Conservation (phyloP, 2,888 invertebrate genomes). For the Pegoplata infirma region DNA sequence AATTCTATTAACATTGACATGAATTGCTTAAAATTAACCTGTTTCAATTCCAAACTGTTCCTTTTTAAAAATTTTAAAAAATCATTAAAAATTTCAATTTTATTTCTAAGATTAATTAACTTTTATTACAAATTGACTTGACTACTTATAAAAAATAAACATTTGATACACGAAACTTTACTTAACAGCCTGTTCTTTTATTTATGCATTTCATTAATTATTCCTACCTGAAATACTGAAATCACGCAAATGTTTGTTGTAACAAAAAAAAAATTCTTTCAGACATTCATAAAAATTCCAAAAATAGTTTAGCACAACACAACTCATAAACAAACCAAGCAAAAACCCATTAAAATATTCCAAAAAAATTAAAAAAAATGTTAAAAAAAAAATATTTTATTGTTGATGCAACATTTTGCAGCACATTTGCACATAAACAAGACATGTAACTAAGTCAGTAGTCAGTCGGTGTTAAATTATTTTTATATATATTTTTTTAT, state of each 20-base stretch:
- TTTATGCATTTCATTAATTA: not conserved
- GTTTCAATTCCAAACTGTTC: too few relatives aligned
- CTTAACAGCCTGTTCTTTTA: not conserved
- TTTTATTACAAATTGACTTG: too few relatives aligned
- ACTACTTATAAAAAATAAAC: too few relatives aligned
- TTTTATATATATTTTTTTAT: not conserved
- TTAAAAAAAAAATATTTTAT: conserved; percentile 16
- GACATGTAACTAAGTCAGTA: conserved; percentile 3
- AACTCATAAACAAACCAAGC: not conserved
- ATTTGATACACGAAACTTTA: not conserved
- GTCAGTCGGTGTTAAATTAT: not conserved
- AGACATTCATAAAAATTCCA: not conserved
- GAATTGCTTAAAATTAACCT: too few relatives aligned
- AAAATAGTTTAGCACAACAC: not conserved
- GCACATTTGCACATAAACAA: conserved; percentile 10
- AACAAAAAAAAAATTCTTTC: not conserved
- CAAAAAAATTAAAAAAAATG: too few relatives aligned
- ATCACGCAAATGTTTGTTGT: conserved; percentile 18
- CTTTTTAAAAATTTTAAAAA: too few relatives aligned
- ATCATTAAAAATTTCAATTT: too few relatives aligned
- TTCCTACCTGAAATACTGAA: not conserved
- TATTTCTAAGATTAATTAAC: too few relatives aligned
- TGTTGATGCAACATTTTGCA: conserved; percentile 26
- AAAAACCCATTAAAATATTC: not conserved
- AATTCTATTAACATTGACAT: too few relatives aligned